A percentile compares a stretch with the other conserved stretches of the same genome.
phyloP scores from a whole-genome alignment of 2,113 vertebrate genomes.

The Alouatta palliata region DNA sequence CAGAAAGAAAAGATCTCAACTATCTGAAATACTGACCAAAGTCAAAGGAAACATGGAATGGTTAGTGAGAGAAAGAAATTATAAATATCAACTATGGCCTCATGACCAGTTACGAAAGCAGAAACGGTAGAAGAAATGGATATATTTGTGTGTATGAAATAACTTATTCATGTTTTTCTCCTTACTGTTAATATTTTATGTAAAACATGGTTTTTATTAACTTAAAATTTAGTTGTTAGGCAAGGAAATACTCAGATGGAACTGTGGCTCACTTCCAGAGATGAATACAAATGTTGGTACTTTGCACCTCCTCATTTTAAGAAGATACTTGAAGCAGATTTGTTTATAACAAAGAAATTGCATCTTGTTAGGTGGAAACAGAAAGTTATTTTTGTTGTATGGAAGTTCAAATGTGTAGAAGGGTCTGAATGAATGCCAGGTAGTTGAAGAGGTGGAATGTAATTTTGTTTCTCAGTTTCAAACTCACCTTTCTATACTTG shows the following conservation, averaged over 20 bases:
- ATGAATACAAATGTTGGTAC: background rate
- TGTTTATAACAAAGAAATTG: background rate
- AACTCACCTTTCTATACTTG: background rate
- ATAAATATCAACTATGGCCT: background rate
- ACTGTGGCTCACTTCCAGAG: background rate
- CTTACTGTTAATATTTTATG: background rate
- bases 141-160: background rate
- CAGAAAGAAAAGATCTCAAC: background rate
- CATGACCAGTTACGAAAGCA: background rate
- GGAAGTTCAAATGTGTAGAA: background rate
- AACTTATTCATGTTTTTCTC: background rate
- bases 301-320: background rate
- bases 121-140: background rate
- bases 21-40: background rate
- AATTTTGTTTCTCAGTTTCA: background rate
- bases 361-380: background rate
- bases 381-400: background rate
- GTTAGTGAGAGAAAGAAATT: background rate
- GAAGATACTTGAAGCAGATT: background rate
- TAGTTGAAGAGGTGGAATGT: background rate
- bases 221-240: background rate
- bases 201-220: background rate
- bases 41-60: background rate
- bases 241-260: background rate
- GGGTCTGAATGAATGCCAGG: background rate